These are phyloP conservation scores for Lucinisca nassula DNA, from an alignment of 2,888 invertebrate genomes.

Conservation along the genomic window DNA sequence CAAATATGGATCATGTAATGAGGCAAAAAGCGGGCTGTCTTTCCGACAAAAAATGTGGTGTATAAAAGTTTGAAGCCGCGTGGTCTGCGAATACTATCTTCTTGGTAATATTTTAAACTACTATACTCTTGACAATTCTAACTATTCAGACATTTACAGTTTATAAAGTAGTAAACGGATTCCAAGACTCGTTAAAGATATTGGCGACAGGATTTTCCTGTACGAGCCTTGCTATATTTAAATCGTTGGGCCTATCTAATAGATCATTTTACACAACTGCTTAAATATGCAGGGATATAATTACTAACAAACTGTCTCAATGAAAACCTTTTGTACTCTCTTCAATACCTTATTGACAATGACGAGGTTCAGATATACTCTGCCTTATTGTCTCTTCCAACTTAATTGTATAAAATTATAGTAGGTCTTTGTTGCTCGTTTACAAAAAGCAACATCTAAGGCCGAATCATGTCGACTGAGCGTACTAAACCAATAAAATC, in stretches of 20 bases:
- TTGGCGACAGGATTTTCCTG: background rate
- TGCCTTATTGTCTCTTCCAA: background rate
- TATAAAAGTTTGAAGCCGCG: too few relatives aligned
- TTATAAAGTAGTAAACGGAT: too few relatives aligned
- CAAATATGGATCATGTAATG: background rate
- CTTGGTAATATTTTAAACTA: too few relatives aligned
- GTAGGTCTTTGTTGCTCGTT: background rate
- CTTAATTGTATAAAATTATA: background rate
- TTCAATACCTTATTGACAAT: conserved; percentile 6
- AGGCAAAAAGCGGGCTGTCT: too few relatives aligned
- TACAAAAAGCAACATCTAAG: background rate
- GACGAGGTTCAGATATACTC: background rate
- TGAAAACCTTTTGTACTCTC: background rate
- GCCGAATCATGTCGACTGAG: too few relatives aligned
- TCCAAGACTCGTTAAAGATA: background rate
- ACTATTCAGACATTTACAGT: too few relatives aligned
- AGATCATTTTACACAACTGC: background rate
- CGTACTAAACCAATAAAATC: too few relatives aligned
- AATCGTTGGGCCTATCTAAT: background rate
- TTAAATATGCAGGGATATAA: conserved; percentile 9
- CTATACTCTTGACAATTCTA: too few relatives aligned
- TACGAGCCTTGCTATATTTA: background rate
- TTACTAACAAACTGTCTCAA: conserved; percentile 8
- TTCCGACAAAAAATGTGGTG: too few relatives aligned
- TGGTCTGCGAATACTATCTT: too few relatives aligned